A percentile compares a stretch with the other conserved stretches of the same genome.
Evolutionary conservation across 2,888 invertebrate genomes (phyloP).

Genomic region (Drosophila borealis): DNA sequence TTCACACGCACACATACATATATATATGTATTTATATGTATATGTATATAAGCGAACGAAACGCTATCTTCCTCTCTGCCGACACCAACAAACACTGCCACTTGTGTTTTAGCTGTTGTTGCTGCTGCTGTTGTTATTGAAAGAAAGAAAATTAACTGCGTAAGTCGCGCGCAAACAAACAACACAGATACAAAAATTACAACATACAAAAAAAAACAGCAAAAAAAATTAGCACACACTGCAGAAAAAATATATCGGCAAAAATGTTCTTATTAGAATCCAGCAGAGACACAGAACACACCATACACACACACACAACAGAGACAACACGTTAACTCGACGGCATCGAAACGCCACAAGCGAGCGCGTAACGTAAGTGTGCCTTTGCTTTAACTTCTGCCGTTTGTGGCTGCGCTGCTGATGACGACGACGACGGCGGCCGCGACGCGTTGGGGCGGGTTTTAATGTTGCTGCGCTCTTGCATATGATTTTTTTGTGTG

Average conservation of each 20-base stretch:
- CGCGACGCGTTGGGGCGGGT: conserved; percentile 60
- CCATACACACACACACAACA: conserved; percentile 16
- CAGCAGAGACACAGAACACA: conserved; percentile 31
- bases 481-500: conserved; percentile 50
- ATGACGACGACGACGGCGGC: conserved; percentile 36
- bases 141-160: conserved; percentile 47
- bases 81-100: conserved; percentile 63
- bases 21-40: conserved; percentile 5
- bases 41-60: conserved; percentile 23
- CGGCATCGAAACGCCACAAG: conserved; percentile 46
- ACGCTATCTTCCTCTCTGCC: conserved; percentile 49
- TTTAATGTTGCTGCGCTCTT: conserved; percentile 62
- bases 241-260: conserved; percentile 21
- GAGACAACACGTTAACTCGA: conserved; percentile 48
- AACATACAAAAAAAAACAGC: conserved; percentile 20
- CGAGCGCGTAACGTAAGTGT: conserved; percentile 60
- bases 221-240: conserved; percentile 19
- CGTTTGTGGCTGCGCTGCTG: conserved; percentile 34
- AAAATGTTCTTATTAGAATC: conserved; percentile 50
- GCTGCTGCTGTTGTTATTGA: conserved; percentile 42
- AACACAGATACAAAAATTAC: conserved; percentile 10
- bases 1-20: conserved; percentile 25
- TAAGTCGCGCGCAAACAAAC: conserved; percentile 40
- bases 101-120: conserved; percentile 62
- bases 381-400: conserved; percentile 51